Evolutionary conservation across 2,797 vertebrate genomes (phyloP), one percentile per base, ranked within the genome.

Genomic region (Scomberomorus guttatus): DNA sequence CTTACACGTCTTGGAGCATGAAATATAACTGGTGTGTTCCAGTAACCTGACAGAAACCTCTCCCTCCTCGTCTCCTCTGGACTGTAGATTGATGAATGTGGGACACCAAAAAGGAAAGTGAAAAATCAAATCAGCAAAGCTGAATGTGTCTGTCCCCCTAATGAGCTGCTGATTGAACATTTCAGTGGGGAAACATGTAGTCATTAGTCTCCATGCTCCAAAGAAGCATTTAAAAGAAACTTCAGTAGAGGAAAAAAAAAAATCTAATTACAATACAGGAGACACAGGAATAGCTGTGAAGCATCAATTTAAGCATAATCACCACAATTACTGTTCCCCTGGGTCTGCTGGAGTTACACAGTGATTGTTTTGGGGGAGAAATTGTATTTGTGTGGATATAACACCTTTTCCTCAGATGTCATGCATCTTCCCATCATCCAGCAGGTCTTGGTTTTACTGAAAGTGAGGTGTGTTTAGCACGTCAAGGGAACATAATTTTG

Each of bases 121-220:
- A 90, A 89, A 93, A 94, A 94, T 93, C 87, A 90, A 93, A 93
- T 93, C 91, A 91, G 67, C 80, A 34, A 79, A 81, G 80, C 80
- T 77, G 82, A 92, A 91, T 90, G 91, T 78, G 90, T 90, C 86
- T 85, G 84, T 88, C 69, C 72, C 72, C 61, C 68, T 94, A 93
- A 94, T 87, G 89, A 94, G 89, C 56, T 17, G 46, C 89, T 94
- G 93, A 95, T 95, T 94, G 94, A 94, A 94, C 88, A 91, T 93
- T 94, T 94, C 91, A 90, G 86, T 75, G 88, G 78, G 77, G 88
- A 88, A 90, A 94, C 94, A 94, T 94, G 94, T 71, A 90, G 89
- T 90, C 91, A 90, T 95, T 94, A 92, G 87, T 90, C 86, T 89
- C 78, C 72, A 42, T 81, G 91, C 90, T 90, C 82, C 81, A 79